Evolutionary conservation across 2,113 vertebrate species (phyloP).

Genomic region (Caranx ignobilis): DNA sequence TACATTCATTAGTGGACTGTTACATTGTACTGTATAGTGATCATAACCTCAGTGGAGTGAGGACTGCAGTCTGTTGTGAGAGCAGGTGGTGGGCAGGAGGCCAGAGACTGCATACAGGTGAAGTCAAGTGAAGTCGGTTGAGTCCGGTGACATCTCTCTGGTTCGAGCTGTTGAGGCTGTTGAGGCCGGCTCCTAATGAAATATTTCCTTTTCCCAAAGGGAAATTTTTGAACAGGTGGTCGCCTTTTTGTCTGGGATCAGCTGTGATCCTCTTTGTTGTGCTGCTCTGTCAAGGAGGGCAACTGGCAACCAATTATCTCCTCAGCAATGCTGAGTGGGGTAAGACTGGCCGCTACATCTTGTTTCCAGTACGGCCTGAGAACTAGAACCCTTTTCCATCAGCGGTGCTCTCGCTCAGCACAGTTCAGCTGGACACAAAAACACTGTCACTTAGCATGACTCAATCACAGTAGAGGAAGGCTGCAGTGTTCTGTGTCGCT

Average conservation of each 20-base stretch:
- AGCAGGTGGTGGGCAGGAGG: slow-evolving; percentile 63
- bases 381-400: slow-evolving; percentile 43
- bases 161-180: slow-evolving; percentile 44
- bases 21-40: slow-evolving; percentile 3
- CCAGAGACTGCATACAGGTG: slow-evolving; percentile 45
- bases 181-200: slow-evolving; percentile 50
- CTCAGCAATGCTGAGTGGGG: slow-evolving; percentile 62
- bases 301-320: slow-evolving; percentile 74
- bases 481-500: neutral
- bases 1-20: slow-evolving; percentile 18
- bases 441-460: slow-evolving; percentile 42
- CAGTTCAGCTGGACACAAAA: slow-evolving; percentile 50
- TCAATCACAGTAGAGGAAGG: slow-evolving; percentile 32
- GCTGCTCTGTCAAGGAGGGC: slow-evolving; percentile 60
- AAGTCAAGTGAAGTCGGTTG: slow-evolving; percentile 38
- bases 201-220: slow-evolving; percentile 40
- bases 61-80: slow-evolving; percentile 42
- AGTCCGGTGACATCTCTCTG: slow-evolving; percentile 41
- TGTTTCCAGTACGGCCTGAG: slow-evolving; percentile 57
- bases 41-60: slow-evolving; percentile 27
- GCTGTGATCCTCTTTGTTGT: slow-evolving; percentile 50
- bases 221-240: slow-evolving; percentile 54
- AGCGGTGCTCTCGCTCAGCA: slow-evolving; percentile 39
- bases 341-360: slow-evolving; percentile 59
- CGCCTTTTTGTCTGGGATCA: slow-evolving; percentile 55